Base-by-base conservation (phyloP, 2,888 invertebrate genomes). In the Andrena flavipes region DNA sequence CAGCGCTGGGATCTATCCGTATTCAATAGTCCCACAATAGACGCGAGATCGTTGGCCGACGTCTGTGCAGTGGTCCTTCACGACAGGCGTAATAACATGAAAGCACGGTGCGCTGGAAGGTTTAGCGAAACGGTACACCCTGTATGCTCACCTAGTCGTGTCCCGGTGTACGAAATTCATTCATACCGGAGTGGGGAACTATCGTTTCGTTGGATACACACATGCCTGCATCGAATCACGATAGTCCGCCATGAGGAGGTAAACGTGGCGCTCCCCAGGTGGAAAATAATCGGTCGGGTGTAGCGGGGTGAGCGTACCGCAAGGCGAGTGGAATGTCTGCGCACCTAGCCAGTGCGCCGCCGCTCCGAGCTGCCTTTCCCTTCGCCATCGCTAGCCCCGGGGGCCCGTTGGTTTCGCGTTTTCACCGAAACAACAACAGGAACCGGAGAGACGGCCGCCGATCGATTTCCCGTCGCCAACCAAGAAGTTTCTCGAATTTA, bases 301-400 rank as follows among this genome's bases (percentile, higher is more conserved):
- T 42, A 69, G 79, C 62, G 80, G 75, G 85, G 76, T 59, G 56
- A 60, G 73, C 71, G 76, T 72, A 76, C 69, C 68, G 79, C 72
- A 72, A 71, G 78, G 76, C 87, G 90, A 92, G 91, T 91, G 91
- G 89, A 89, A 88, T 83, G 88, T 90, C 91, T 91, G 89, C 89
- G 91, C 91, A 92, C 92, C 92, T 92, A 92, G 91, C 85, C 74
- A 82, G 81, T 86, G 80, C 86, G 77, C 86, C 80, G 76, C 80
- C 82, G 85, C 84, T 74, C 74, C 63, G 85, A 87, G 85, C 88
- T 88, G 90, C 92, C 92, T 92, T 93, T 92, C 92, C 92, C 91
- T 91, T 90, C 86, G 86, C 81, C 76, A 71, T 77, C 16, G 29
- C 72, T 87, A 88, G 89, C 89, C 90, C 90, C 88, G 89, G 51